Evolutionary conservation across 2,113 vertebrate genomes (phyloP).

Genomic region (Plotosus lineatus): DNA sequence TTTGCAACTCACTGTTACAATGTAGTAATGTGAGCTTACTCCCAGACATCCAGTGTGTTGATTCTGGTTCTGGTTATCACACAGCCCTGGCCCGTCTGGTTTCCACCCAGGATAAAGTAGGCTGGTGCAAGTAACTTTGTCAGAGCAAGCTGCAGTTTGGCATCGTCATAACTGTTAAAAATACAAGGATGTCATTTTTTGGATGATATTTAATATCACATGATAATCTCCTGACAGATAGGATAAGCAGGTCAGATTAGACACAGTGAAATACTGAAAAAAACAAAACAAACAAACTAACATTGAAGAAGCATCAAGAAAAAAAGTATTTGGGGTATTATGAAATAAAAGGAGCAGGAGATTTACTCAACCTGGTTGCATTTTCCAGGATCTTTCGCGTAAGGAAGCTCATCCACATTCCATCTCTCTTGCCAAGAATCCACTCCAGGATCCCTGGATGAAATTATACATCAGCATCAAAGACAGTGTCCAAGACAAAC

Average conservation of each 20-base stretch:
- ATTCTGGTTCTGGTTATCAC: constrained; percentile 81
- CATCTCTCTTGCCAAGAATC: constrained; percentile 81
- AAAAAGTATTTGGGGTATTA: background rate
- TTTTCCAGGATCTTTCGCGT: constrained; percentile 82
- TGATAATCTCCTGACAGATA: background rate
- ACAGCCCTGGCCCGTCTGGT: constrained; percentile 79
- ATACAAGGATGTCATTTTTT: constrained; percentile 7
- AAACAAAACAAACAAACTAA: background rate
- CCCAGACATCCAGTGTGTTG: constrained; percentile 74
- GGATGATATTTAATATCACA: background rate
- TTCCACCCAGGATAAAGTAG: constrained; percentile 86
- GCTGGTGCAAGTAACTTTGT: constrained; percentile 81
- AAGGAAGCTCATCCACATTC: constrained; percentile 84
- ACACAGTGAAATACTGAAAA: background rate
- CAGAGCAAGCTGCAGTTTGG: constrained; percentile 74
- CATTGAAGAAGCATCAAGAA: background rate
- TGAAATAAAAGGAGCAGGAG: background rate
- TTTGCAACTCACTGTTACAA: background rate
- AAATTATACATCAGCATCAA: constrained; percentile 29
- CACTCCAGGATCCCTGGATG: constrained; percentile 82
- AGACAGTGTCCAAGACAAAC: background rate
- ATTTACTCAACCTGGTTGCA: constrained; percentile 74
- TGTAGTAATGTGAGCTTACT: constrained; percentile 72
- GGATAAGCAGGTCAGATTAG: background rate
- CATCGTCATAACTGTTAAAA: constrained; percentile 78